Evolutionary conservation across 1,140 invertebrate genomes (phyloP), one percentile per base, ranked within the genome.

Genomic region (Thaumetopoea pityocampa): DNA sequence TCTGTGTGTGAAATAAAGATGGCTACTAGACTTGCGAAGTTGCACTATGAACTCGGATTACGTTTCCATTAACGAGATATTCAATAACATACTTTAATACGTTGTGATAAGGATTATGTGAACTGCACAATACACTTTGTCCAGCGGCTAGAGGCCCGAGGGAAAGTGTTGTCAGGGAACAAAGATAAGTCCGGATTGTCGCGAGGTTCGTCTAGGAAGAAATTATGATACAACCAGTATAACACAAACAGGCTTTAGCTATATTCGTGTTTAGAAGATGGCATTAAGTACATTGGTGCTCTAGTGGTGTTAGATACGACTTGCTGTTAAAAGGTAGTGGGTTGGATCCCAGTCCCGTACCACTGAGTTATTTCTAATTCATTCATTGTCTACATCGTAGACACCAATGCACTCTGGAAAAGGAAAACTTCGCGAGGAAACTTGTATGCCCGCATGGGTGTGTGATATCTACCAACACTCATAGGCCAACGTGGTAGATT

Each of bases 101-200:
- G 0, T 18, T 10, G 1, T 0, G 9, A 46, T 48, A 67, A 51
- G 45, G 47, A 30, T 14, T 26, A 26, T 15, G 4, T 8, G 4
- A 20, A 33, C 6, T 38, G 66, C 29, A 51, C 24, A 41, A 17
- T 17, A 41, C 58, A 28, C 18, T 52, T 61, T 58, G 66, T 53
- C 19, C 16, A 15, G 44, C 50, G 33, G 35, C 23, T 36, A 15
- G 40, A 51, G 61, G 68, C 72, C 68, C 67, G 65, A 58, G 78
- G 72, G 78, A 78, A 78, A 79, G 73, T 76, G 67, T 78, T 78
- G 66, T 67, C 67, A 73, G 71, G 74, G 65, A 71, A 82, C 74
- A 78, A 76, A 71, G 77, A 79, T 79, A 79, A 82, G 78, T 65
- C 74, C 58, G 69, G 72, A 82, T 79, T 79, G 78, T 79, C 60